phyloP scores from a whole-genome alignment of 64 coral and sea anemone genomes.

The Montipora efflorescens region DNA sequence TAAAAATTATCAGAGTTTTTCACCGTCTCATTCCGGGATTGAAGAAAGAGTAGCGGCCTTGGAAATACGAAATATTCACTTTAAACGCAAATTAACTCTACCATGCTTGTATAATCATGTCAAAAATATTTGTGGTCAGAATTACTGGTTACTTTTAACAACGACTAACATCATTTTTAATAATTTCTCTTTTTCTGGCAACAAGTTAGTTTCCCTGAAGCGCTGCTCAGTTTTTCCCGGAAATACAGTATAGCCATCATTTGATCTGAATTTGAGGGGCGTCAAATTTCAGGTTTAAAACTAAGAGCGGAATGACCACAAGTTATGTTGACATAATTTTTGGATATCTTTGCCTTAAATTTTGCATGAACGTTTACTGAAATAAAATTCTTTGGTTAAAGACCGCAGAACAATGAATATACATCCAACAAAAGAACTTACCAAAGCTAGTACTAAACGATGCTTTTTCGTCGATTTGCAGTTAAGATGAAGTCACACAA shows the following conservation, averaged over 20 bases:
- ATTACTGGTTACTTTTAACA: background rate
- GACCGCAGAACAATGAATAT: background rate
- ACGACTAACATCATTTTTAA: background rate
- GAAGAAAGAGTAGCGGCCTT: background rate
- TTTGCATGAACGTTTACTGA: background rate
- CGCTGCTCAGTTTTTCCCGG: background rate
- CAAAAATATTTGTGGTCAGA: background rate
- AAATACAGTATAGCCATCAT: background rate
- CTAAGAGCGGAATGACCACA: background rate
- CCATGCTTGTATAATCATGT: background rate
- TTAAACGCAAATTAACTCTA: background rate
- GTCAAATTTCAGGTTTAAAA: background rate
- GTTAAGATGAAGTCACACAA: conserved; percentile 25
- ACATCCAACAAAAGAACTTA: background rate
- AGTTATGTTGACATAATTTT: conserved; percentile 5
- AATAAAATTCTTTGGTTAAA: background rate
- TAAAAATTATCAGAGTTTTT: too few relatives aligned
- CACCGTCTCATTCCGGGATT: background rate
- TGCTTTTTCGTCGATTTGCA: background rate
- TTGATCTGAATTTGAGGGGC: too few relatives aligned
- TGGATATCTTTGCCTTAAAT: background rate
- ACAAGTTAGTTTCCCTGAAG: too few relatives aligned
- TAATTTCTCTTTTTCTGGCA: background rate
- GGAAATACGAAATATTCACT: background rate
- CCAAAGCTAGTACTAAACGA: background rate